A percentile compares a stretch with the other conserved stretches of the same genome.
These are phyloP conservation scores for Cotesia typhae DNA, from an alignment of 1,140 invertebrate species.

Conservation along the genomic window DNA sequence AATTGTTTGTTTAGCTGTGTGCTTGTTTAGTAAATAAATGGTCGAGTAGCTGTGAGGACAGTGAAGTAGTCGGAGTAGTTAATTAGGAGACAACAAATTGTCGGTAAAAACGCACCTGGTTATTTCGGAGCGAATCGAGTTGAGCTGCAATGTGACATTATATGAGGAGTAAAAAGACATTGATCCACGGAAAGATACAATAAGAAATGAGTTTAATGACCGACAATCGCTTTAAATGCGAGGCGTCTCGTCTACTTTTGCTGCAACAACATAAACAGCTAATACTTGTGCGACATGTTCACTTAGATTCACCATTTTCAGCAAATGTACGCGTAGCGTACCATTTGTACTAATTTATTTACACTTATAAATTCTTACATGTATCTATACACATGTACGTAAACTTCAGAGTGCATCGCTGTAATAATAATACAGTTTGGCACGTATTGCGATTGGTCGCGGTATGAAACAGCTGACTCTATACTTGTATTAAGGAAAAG, in stretches of 20 bases:
- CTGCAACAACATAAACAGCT: too few species aligned
- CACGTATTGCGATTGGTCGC: slow-evolving; percentile 3
- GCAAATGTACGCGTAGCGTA: background rate
- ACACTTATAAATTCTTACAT: background rate
- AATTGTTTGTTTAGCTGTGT: slow-evolving; percentile 1
- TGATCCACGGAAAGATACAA: slow-evolving; percentile 14
- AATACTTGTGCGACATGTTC: background rate
- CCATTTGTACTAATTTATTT: slow-evolving; percentile 3
- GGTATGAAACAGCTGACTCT: slow-evolving; percentile 25
- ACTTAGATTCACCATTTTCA: slow-evolving; percentile 11
- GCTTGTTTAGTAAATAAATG: background rate
- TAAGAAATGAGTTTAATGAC: slow-evolving; percentile 27
- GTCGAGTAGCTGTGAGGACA: too few species aligned
- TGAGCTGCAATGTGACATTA: background rate
- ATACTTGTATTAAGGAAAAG: slow-evolving; percentile 20
- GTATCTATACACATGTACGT: too few species aligned
- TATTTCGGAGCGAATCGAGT: background rate
- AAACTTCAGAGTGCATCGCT: too few species aligned
- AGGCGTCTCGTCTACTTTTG: background rate
- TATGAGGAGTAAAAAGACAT: background rate
- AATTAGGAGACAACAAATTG: background rate
- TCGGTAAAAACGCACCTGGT: too few species aligned
- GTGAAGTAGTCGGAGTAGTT: background rate
- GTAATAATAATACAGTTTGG: background rate
- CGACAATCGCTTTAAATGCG: slow-evolving; percentile 18